Evolutionary conservation across 2,888 invertebrate species (phyloP), one percentile per base, ranked within the genome.

Genomic region (Chironomus riparius): DNA sequence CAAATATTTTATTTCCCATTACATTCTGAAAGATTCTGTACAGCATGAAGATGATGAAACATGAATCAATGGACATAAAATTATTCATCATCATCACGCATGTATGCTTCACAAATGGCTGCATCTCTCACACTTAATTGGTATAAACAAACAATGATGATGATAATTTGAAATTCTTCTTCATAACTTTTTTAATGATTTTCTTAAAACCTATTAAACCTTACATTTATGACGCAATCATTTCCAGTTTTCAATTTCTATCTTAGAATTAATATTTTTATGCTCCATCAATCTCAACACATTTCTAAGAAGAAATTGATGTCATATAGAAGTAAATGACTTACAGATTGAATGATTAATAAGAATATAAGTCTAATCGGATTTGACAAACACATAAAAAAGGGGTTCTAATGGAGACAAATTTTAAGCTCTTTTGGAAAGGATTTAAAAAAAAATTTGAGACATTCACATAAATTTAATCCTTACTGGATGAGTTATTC

Each of bases 101-200:
- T 65, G 12, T 18, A 65, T 18, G 18, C 18, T n/a, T 18, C 15
- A 65, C 21, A 24, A 65, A 22, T 21, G 6, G 38, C 21, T 62
- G 12, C 62, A 18, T 62, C 12, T 62, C 21, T 62, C 15, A 21
- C 21, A 24, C 65, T 22, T 73, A 73, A 73, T 73, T 73, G 72
- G 28, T 73, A 61, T 73, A 73, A 73, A 73, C 72, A 73, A 73
- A 61, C 72, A 73, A 62, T 62, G 65, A 61, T 62, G 47, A 73
- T 61, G 62, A 38, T 48, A n/a, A 15, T 10, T 38, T 12, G 50
- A 71, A 71, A 24, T 65, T 65, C 65, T 65, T 65, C 65, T 65
- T 22, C 13, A 18, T 22, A 18, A 65, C 22, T 22, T 56, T 22
- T 24, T 71, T 22, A 24, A 48, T 71, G 12, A 2, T 13, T 21